A percentile compares a stretch with the other conserved stretches of the same genome.
phyloP scores from a whole-genome alignment of 1,140 invertebrate genomes.

The Bradynema listronoti region DNA sequence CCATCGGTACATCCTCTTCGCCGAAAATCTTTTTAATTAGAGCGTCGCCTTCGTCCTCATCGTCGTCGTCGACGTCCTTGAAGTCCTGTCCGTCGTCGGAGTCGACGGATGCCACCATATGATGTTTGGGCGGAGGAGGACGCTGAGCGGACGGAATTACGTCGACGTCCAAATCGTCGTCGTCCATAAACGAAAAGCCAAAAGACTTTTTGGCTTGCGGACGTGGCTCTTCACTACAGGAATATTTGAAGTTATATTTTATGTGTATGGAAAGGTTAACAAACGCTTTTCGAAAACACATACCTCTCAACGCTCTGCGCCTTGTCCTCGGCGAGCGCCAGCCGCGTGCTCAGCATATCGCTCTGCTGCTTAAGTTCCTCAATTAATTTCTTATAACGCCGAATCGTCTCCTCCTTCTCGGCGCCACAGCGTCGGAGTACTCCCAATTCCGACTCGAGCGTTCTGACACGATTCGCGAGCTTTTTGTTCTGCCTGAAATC shows the following conservation, averaged over 20 bases:
- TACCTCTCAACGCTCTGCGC: background rate
- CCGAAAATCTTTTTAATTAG: too few species aligned
- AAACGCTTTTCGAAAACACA: background rate
- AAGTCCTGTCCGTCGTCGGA: background rate
- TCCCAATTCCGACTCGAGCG: background rate
- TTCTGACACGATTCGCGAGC: background rate
- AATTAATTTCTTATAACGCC: conserved; percentile 1
- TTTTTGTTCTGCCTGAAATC: conserved; percentile 4
- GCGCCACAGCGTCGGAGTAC: background rate
- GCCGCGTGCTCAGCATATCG: background rate
- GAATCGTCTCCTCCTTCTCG: background rate
- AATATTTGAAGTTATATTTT: background rate
- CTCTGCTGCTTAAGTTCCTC: background rate
- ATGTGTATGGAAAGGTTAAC: too few species aligned
- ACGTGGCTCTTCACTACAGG: background rate
- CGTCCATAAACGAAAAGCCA: background rate
- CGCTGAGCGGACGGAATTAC: background rate
- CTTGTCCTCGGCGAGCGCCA: background rate
- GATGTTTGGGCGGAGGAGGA: background rate
- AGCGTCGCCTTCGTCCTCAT: too few species aligned
- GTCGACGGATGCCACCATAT: background rate
- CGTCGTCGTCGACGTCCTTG: background rate
- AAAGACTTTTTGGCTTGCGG: background rate
- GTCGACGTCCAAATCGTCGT: background rate
- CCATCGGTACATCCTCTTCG: conserved; percentile 2